Conservation (phyloP, 2,797 vertebrate genomes). For the Sandelia bainsii region DNA sequence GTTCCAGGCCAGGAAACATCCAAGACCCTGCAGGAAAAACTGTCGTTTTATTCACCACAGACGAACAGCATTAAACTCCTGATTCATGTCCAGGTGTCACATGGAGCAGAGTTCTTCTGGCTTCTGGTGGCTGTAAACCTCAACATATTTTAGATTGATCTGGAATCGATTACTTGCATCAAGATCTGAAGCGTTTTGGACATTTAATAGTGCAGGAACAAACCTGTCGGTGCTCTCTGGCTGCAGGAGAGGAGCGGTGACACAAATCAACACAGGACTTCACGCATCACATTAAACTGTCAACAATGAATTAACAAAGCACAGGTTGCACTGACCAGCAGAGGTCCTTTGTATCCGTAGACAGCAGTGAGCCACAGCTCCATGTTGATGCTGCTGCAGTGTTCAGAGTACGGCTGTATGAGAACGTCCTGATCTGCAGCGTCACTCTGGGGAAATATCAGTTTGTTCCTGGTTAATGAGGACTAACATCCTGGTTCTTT, state of each 20-base stretch:
- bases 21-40: constrained; percentile 85
- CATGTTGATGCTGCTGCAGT: constrained; percentile 90
- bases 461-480: not conserved
- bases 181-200: too few relatives aligned
- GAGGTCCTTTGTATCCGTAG: constrained; percentile 90
- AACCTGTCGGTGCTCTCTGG: too few relatives aligned
- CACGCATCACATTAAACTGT: too few relatives aligned
- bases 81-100: too few relatives aligned
- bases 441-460: constrained; percentile 75
- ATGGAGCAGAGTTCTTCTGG: too few relatives aligned
- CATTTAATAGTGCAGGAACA: not conserved
- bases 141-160: too few relatives aligned
- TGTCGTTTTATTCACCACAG: too few relatives aligned
- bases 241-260: too few relatives aligned
- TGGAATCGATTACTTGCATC: too few relatives aligned
- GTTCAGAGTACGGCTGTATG: constrained; percentile 84
- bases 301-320: too few relatives aligned
- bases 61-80: not conserved
- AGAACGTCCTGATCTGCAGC: constrained; percentile 85
- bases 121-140: not conserved
- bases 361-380: constrained; percentile 91
- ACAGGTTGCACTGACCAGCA: constrained; percentile 86
- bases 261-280: too few relatives aligned
- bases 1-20: constrained; percentile 91
- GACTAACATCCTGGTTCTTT: not conserved